Evolutionary conservation across 1,140 invertebrate species (phyloP), one percentile per base, ranked within the genome.

Genomic region (Manduca sexta): DNA sequence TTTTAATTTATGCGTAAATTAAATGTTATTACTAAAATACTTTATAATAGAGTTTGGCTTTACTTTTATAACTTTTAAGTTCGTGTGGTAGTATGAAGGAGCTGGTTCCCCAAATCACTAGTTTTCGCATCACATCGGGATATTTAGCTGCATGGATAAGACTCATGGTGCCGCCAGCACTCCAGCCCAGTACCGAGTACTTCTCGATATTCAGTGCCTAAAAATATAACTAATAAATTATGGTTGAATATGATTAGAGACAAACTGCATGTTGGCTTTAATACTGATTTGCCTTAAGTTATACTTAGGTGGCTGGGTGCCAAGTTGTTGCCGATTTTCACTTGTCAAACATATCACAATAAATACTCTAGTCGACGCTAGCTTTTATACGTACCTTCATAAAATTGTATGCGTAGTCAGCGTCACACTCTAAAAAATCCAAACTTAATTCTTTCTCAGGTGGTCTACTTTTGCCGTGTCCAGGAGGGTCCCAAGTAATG

Each of bases 401-500:
- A 17, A 97, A 82, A 49, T 90, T 74, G 46, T 88, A 76, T 7
- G 92, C 94, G 45, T 80, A 77, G 37, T 90, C 79, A 12, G 95
- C 95, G 88, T 97, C 95, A 57, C 88, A 88, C 35, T 92, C 85
- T 53, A 91, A 92, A 72, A 94, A 96, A 55, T 94, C 87, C 4
- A 86, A 54, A 0, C 88, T 81, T 72, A 94, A 97, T 14, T 90
- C 84, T 56, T 92, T 88, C 15, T 92, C 79, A 1, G 94, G 94
- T 5, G 95, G 95, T 53, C 92, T 88, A 58, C 94, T 96, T 48
- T 91, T 91, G 6, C 95, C 95, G 87, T 95, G 96, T 1, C 95
- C 95, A 2, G 94, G 93, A 2, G 95, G 94, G 84, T 97, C 95
- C 93, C 94, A 95, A 0, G 90, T 92, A n/a, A 96, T 86, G 7